Base-by-base conservation (phyloP, 2,113 vertebrate genomes). In the Thunnus maccoyii region DNA sequence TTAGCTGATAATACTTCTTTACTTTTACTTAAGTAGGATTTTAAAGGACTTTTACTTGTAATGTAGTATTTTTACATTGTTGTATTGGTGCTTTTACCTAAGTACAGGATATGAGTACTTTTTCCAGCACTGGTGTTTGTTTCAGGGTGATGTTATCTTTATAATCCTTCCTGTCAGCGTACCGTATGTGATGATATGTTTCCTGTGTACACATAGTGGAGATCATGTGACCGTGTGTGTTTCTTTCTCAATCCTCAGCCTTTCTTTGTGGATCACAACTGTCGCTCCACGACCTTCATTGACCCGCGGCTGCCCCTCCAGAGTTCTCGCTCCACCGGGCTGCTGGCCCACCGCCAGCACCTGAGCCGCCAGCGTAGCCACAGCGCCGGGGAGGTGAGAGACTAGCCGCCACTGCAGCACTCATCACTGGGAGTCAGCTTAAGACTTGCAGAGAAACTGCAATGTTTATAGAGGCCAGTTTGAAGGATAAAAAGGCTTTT, bases 191-290 rank as follows among this genome's bases (percentile, higher is more conserved):
- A 68, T 32, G 20, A 22, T 57, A n/a, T 63, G 15, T 73, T n/a
- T 57, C 5, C 5, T 72, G 20, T 41, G 22, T 47, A 22, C 27
- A 58, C 14, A 16, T 16, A 41, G n/a, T 30, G 27, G 18, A 27
- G 41, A 62, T 60, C 18, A 13, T 48, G 10, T 80, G 51, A 65
- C 32, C 2, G 9, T 58, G 11, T 1, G 9, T 86, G 13, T 67
- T 44, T 80, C 18, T 52, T 0, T 89, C 50, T 57, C 47, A 11
- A 25, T 71, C 61, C 78, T 71, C 91, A 99, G 98, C 95, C 98
- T 3, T 99, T 99, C 91, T 99, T 99, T 60, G 98, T 99, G 9
- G 98, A 99, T 93, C 98, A 99, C 95, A 99, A 99, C 88, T 98
- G 97, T 81, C 96, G 98, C 46, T 97, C 97, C 27, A 99, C 98